These are phyloP conservation scores for Scomberomorus guttatus DNA, from an alignment of 2,797 vertebrate species.

Conservation along the genomic window DNA sequence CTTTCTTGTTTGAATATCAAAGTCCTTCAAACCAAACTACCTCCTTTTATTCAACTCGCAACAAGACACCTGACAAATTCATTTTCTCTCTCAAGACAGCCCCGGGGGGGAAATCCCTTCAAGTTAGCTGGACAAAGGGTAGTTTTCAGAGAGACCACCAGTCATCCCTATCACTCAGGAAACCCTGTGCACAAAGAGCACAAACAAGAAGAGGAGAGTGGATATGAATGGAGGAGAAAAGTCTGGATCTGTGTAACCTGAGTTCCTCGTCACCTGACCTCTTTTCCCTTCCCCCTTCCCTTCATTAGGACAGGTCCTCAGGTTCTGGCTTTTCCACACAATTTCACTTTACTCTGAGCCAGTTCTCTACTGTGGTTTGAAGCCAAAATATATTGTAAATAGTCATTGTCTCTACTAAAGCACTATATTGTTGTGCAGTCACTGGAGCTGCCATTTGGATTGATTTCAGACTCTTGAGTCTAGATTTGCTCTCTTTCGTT, in stretches of 20 bases:
- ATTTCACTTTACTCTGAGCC: not conserved
- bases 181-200: conserved; percentile 45
- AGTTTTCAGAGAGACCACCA: conserved; percentile 38
- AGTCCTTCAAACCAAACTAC: not conserved
- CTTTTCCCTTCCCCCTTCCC: conserved; percentile 10
- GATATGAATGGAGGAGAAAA: conserved; percentile 32
- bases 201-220: conserved; percentile 11
- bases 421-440: not conserved
- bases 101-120: not conserved
- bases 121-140: conserved; percentile 43
- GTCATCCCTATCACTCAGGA: conserved; percentile 13
- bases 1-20: not conserved
- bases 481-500: not conserved
- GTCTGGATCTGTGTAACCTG: conserved; percentile 67
- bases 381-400: not conserved
- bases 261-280: conserved; percentile 71
- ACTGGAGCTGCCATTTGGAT: too few species aligned
- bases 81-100: not conserved
- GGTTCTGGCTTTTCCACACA: not conserved
- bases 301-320: not conserved
- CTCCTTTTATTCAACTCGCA: not conserved
- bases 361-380: not conserved
- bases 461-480: not conserved
- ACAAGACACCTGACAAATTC: conserved; percentile 17
- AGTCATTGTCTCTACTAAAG: not conserved